These are phyloP conservation scores for Parnassius glacialis DNA, from an alignment of 2,888 invertebrate species.

Conservation along the genomic window DNA sequence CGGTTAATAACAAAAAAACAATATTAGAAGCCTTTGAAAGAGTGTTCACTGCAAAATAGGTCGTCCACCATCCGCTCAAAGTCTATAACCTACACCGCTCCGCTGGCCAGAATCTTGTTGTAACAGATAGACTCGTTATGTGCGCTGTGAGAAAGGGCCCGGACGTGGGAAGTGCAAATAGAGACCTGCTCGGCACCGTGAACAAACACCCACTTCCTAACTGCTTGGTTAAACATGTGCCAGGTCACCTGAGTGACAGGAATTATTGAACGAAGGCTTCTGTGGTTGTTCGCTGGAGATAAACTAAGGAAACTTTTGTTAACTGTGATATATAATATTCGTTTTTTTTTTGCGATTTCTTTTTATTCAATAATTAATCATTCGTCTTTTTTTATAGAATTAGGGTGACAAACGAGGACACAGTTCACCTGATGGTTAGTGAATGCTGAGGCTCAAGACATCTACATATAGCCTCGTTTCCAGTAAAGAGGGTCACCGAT, in stretches of 20 bases:
- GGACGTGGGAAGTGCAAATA: conserved; percentile 60
- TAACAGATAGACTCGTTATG: conserved; percentile 4
- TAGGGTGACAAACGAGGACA: no score
- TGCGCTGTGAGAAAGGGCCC: conserved; percentile 30
- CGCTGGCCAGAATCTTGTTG: neutral
- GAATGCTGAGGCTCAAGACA: no score
- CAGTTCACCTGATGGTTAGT: no score
- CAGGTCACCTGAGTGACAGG: conserved; percentile 14
- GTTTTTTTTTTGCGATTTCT: no score
- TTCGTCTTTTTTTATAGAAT: no score
- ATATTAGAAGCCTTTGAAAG: no score
- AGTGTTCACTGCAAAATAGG: no score
- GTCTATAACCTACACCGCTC: neutral
- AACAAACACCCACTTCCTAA: conserved; percentile 48
- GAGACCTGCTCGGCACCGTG: conserved; percentile 31
- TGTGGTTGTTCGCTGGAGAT: neutral
- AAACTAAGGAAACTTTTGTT: neutral
- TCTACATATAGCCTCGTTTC: no score
- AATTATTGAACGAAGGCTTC: conserved; percentile 22
- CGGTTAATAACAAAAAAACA: no score
- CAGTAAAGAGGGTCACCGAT: no score
- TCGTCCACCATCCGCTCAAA: neutral
- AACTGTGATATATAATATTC: neutral
- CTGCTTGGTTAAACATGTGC: conserved; percentile 35
- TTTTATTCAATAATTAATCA: no score